Percentiles rank a stretch among this genome's conserved stretches.
These are phyloP conservation scores for Eriocheir sinensis DNA, from an alignment of 1,140 invertebrate genomes.

Conservation along the genomic window DNA sequence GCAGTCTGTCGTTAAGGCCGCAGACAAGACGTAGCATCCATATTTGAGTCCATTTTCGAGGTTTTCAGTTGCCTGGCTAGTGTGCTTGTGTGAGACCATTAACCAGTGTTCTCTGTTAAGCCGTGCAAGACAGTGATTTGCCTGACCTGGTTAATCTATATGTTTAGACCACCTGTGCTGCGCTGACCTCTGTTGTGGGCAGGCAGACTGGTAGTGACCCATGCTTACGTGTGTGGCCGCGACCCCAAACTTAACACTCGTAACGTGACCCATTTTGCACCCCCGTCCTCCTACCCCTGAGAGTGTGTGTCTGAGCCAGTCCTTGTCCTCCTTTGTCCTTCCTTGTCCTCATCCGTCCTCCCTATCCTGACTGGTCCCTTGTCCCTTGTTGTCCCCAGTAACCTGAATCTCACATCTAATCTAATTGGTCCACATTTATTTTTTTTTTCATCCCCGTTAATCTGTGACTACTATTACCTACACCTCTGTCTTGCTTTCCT, in stretches of 20 bases:
- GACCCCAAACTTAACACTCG: slow-evolving; percentile 39
- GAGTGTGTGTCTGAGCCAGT: slow-evolving; percentile 59
- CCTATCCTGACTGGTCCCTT: slow-evolving; percentile 49
- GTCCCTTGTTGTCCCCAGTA: slow-evolving; percentile 50
- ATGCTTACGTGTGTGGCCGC: slow-evolving; percentile 55
- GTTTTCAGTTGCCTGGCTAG: slow-evolving; percentile 66
- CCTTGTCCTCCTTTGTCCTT: slow-evolving; percentile 56
- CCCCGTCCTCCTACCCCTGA: slow-evolving; percentile 38
- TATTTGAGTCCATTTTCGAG: not conserved
- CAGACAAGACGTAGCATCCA: not conserved
- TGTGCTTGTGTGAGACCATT: slow-evolving; percentile 72
- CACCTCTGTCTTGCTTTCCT: slow-evolving; percentile 66
- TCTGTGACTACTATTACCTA: slow-evolving; percentile 52
- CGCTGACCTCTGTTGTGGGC: slow-evolving; percentile 56
- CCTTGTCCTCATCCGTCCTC: slow-evolving; percentile 8
- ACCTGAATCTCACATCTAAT: slow-evolving; percentile 38
- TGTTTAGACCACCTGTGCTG: slow-evolving; percentile 48
- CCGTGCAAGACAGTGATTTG: slow-evolving; percentile 56
- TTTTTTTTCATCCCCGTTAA: slow-evolving; percentile 30
- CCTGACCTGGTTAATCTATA: slow-evolving; percentile 53
- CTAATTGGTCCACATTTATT: slow-evolving; percentile 65
- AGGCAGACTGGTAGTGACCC: slow-evolving; percentile 50
- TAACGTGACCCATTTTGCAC: slow-evolving; percentile 37
- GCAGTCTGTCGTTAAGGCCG: not conserved
- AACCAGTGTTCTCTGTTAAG: slow-evolving; percentile 55